These are phyloP conservation scores for Tychaedon coryphoeus DNA, from an alignment of 2,113 vertebrate genomes.

Conservation along the genomic window DNA sequence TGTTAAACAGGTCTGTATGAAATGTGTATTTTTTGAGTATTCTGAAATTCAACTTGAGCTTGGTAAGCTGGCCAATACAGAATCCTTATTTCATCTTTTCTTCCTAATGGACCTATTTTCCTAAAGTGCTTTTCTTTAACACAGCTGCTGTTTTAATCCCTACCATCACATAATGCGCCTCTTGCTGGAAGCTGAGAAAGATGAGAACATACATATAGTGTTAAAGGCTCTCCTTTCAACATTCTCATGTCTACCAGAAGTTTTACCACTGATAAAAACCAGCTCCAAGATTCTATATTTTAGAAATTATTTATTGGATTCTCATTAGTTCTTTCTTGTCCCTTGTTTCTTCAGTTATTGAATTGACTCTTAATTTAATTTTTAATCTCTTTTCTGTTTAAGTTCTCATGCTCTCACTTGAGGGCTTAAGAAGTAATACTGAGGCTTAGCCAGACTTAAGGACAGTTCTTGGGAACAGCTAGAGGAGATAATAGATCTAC, in stretches of 20 bases:
- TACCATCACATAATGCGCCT: neutral
- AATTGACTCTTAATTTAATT: neutral
- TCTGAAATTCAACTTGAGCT: neutral
- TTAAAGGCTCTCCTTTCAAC: neutral
- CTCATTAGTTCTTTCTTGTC: neutral
- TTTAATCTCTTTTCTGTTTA: neutral
- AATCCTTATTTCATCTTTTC: constrained; percentile 12
- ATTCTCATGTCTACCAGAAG: neutral
- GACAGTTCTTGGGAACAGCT: neutral
- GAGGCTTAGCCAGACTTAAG: neutral
- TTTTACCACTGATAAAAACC: neutral
- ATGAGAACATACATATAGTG: neutral
- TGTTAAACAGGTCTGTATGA: neutral
- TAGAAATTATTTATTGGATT: neutral
- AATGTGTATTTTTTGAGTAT: neutral
- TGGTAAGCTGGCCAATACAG: neutral
- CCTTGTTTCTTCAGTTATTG: neutral
- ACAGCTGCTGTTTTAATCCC: neutral
- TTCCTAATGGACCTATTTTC: neutral
- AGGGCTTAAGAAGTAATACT: neutral
- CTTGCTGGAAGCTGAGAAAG: neutral
- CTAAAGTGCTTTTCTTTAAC: neutral
- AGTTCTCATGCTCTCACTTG: neutral
- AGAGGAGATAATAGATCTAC: neutral
- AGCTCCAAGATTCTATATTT: neutral